These are phyloP conservation scores for Drosophila tani DNA, from an alignment of 1,140 invertebrate species.

Conservation along the genomic window DNA sequence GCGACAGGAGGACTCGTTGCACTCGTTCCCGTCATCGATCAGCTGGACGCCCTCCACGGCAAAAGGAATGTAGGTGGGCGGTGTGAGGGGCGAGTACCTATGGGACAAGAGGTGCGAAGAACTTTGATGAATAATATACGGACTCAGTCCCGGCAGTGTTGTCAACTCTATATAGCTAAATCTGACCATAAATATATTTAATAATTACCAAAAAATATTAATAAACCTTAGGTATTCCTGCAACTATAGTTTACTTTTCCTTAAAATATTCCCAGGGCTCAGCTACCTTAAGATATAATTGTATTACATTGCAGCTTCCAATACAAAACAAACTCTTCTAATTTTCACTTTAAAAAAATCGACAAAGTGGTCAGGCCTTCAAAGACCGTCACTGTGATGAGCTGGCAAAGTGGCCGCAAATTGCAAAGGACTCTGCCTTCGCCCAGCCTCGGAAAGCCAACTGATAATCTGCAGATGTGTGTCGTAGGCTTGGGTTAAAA, in stretches of 20 bases:
- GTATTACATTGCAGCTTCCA: not conserved
- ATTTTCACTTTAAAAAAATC: not conserved
- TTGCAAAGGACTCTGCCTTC: constrained; percentile 40
- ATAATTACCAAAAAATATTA: not conserved
- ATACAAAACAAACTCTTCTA: not conserved
- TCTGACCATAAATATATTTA: no score
- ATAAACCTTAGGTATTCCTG: no score
- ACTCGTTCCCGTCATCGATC: constrained; percentile 89
- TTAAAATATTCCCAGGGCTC: not conserved
- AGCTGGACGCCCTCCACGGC: constrained; percentile 88
- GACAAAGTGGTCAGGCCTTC: constrained; percentile 13
- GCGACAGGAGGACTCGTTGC: constrained; percentile 85
- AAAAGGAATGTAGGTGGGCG: constrained; percentile 72
- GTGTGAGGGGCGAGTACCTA: constrained; percentile 80
- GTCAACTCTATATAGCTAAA: not conserved
- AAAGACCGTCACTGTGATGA: constrained; percentile 23
- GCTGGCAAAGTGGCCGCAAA: constrained; percentile 68
- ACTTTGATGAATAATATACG: constrained; percentile 10
- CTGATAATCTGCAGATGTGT: constrained; percentile 67
- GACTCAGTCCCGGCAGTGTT: not conserved
- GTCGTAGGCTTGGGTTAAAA: constrained; percentile 69
- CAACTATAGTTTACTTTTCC: no score
- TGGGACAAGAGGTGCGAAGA: not conserved
- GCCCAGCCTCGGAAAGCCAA: constrained; percentile 31
- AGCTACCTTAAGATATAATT: not conserved